Evolutionary conservation across 2,113 vertebrate genomes (phyloP), one percentile per base, ranked within the genome.

Genomic region (Scalopus aquaticus): DNA sequence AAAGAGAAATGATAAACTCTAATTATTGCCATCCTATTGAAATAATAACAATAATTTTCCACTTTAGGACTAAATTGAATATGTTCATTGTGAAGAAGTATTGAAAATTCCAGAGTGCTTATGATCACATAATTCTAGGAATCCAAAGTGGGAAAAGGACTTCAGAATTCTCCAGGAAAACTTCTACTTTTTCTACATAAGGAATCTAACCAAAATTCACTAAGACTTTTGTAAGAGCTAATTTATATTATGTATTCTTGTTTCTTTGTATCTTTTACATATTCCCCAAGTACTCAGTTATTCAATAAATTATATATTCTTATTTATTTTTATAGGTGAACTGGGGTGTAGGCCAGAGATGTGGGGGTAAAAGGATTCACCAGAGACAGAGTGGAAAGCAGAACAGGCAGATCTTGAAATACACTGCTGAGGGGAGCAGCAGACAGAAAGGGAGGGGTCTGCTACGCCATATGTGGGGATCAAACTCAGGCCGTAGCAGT

Each of bases 1-100:
- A 81, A 84, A 65, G 22, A 78, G 44, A 72, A 32, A 54, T 72
- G 56, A 32, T 67, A 72, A 69, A 37, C 72, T 77, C 37, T 42
- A 76, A 86, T 62, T 67, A 54, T 56, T 15, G 3, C 3, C 30
- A 64, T 62, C 9, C 22, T 85, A 46, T 94, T 95, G 9, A 46
- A 79, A 79, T 91, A 62, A 88, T 81, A 24, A 9, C n/a, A 70
- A 54, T 82, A 60, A 86, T 79, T 73, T 95, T 89, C 26, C 67
- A 2, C 51, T 60, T 88, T 28, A 69, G 58, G 87, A 35, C 2
- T 46, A 67, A 46, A 60, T 22, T 72, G 46, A 46, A 6, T 93
- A 8, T 56, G 42, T 82, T 92, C 20, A 42, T 74, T 19, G 11
- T 32, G 72, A 69, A 26, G 19, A 62, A 39, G 6, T 62, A 42